These are phyloP conservation scores for Achatina immaculata DNA, from an alignment of 1,140 invertebrate genomes.

Conservation along the genomic window DNA sequence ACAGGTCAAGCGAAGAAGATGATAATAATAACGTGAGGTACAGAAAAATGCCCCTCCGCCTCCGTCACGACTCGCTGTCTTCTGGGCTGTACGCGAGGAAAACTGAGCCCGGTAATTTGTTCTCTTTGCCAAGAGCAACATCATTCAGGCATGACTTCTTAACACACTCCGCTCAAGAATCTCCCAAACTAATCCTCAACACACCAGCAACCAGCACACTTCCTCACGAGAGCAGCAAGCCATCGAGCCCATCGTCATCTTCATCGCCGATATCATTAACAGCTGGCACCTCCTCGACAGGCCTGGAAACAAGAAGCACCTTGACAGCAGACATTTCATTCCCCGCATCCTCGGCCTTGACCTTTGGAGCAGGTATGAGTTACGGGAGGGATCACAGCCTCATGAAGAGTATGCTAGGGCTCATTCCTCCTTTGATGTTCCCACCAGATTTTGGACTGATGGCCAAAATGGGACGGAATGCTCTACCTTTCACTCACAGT, in stretches of 20 bases:
- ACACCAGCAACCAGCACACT: slow-evolving; percentile 6
- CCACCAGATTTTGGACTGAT: slow-evolving; percentile 44
- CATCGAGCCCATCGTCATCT: slow-evolving; percentile 3
- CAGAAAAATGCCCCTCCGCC: not conserved
- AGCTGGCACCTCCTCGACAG: not conserved
- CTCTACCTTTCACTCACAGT: slow-evolving; percentile 60
- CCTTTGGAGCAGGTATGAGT: slow-evolving; percentile 19
- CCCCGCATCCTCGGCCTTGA: slow-evolving; percentile 21
- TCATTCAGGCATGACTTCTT: slow-evolving; percentile 7
- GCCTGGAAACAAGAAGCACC: not conserved
- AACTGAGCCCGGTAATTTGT: not conserved
- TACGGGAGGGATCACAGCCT: slow-evolving; percentile 23
- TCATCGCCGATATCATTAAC: slow-evolving; percentile 5
- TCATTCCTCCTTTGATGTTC: slow-evolving; percentile 42
- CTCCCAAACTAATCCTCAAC: slow-evolving; percentile 28
- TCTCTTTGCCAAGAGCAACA: not conserved
- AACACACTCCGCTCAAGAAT: not conserved
- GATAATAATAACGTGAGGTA: slow-evolving; percentile 22
- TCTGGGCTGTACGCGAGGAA: not conserved
- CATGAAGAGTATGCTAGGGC: slow-evolving; percentile 34
- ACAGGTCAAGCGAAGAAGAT: not conserved
- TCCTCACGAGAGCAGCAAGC: not conserved
- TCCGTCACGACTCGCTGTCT: not conserved
- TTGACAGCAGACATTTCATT: not conserved
- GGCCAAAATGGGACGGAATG: slow-evolving; percentile 40